phyloP scores from a whole-genome alignment of 2,888 invertebrate species.

The Myathropa florea region DNA sequence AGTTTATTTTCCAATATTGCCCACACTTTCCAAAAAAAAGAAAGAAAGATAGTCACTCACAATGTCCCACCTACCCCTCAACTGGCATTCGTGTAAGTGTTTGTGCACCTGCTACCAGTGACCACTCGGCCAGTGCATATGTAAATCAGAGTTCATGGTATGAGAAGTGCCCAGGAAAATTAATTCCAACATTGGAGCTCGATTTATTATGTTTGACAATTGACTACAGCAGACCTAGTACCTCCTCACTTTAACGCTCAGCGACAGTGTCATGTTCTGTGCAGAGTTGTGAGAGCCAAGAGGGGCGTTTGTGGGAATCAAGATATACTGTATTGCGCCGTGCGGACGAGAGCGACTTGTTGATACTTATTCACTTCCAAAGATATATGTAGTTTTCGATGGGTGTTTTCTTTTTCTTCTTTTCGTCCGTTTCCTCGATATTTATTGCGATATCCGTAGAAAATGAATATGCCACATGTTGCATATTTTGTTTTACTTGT shows the following conservation, averaged over 20 bases:
- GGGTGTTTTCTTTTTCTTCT: conserved; percentile 26
- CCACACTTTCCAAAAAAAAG: background rate
- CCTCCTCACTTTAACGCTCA: conserved; percentile 39
- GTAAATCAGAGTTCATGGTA: conserved; percentile 38
- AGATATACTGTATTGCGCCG: conserved; percentile 29
- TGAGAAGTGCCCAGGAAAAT: conserved; percentile 34
- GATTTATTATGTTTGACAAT: conserved; percentile 58
- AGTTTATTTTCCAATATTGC: conserved; percentile 18
- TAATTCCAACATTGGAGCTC: conserved; percentile 32
- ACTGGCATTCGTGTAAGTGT: background rate
- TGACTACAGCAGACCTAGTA: conserved; percentile 33
- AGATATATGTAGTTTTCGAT: conserved; percentile 28
- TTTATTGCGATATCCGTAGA: conserved; percentile 51
- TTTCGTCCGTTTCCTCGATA: conserved; percentile 10
- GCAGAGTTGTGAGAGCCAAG: conserved; percentile 51
- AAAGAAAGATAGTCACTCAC: background rate
- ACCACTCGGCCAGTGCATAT: background rate
- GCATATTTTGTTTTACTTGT: conserved; percentile 13
- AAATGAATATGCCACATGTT: conserved; percentile 63
- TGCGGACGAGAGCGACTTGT: conserved; percentile 56
- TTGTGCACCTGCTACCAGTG: background rate
- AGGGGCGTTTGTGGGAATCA: conserved; percentile 45
- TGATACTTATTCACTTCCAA: conserved; percentile 43
- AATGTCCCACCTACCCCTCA: background rate
- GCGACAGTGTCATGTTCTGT: conserved; percentile 57